phyloP scores from a whole-genome alignment of 1,140 invertebrate genomes.

The Caerostris darwini region DNA sequence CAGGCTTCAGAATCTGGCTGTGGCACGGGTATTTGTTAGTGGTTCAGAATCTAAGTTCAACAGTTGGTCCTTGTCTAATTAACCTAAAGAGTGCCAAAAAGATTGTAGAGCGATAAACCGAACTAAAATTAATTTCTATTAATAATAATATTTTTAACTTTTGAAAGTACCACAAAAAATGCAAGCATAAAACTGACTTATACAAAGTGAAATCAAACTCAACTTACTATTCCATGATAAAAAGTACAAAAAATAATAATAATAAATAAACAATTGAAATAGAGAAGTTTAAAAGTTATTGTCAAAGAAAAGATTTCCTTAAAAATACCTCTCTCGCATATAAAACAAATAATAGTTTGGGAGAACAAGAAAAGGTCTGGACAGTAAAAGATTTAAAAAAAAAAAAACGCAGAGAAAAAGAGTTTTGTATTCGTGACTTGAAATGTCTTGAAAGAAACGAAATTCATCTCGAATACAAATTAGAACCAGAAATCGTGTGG shows the following conservation, averaged over 20 bases:
- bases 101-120: too few species aligned
- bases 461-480: slow-evolving; percentile 39
- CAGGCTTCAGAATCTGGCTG: too few species aligned
- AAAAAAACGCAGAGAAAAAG: not conserved
- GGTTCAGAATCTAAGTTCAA: too few species aligned
- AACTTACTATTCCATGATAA: not conserved
- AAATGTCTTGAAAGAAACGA: not conserved
- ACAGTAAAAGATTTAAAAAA: not conserved
- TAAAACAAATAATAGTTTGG: slow-evolving; percentile 28
- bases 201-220: too few species aligned
- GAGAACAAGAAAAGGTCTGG: not conserved
- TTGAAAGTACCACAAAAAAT: too few species aligned
- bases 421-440: slow-evolving; percentile 27
- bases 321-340: not conserved
- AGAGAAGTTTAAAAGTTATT: slow-evolving; percentile 4
- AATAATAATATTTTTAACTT: too few species aligned
- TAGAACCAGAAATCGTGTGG: slow-evolving; percentile 17
- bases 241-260: not conserved
- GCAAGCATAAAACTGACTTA: too few species aligned
- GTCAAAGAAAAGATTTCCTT: not conserved
- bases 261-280: not conserved
- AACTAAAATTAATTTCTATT: too few species aligned
- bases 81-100: too few species aligned
- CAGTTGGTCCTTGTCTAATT: too few species aligned
- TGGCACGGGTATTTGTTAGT: too few species aligned